Evolutionary conservation across 2,113 vertebrate genomes (phyloP), one percentile per base, ranked within the genome.

Genomic region (Albula goreensis): DNA sequence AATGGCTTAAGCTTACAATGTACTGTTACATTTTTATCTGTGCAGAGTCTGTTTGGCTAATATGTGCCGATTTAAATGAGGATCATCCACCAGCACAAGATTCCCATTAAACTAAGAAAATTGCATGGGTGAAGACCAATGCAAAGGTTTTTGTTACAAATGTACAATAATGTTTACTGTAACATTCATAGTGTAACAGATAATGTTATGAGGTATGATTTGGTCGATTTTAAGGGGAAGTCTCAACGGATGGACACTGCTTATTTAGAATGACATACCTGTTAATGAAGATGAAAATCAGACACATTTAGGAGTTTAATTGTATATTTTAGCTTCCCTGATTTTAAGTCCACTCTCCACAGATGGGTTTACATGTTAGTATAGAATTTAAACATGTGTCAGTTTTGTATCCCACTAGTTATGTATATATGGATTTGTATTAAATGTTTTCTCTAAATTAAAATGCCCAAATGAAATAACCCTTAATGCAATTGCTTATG

Each of bases 401-500:
- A 9, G n/a, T 57, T 82, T 82, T 82, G 52, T 82, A 82, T 60
- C 52, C 51, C 13, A 17, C n/a, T 57, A 41, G 50, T 60, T 60
- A 19, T 70, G 48, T 52, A 86, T 31, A 70, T 17, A 74, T 12
- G 49, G 49, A 11, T 11, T 19, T 84, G 60, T 70, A 1, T 66
- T 17, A 66, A 31, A 3, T 74, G n/a, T 77, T 60, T 81, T 13
- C 25, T 74, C 22, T 82, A 8, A 17, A 81, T 8, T 81, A 52
- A 19, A 52, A n/a, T 6, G 8, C 19, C 2, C 19, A 51, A 81
- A 81, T 11, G 49, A 84, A 25, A 78, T 52, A 22, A 70, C 7
- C 19, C 52, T 13, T 82, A 13, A 83, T 53, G 49, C 25, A 51
- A 82, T 41, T 86, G 66, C 3, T 31, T 11, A 78, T 77, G 80